Evolutionary conservation across 2,888 invertebrate genomes (phyloP).

Genomic region (Euphydryas editha): DNA sequence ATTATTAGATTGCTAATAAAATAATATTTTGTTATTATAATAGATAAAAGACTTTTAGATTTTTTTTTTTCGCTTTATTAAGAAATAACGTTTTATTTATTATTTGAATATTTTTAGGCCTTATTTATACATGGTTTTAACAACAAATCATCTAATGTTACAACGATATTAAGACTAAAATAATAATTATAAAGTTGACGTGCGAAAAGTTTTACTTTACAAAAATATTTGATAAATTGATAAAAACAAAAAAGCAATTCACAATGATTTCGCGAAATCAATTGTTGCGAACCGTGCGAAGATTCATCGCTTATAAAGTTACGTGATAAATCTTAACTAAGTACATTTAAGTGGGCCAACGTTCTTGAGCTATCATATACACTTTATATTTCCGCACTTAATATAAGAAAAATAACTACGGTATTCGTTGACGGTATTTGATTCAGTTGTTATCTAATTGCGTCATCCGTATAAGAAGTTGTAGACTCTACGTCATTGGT

Average conservation of each 20-base stretch:
- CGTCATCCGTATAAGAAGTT: conserved; percentile 54
- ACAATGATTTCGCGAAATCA: not conserved
- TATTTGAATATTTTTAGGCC: no score
- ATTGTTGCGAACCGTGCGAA: conserved; percentile 9
- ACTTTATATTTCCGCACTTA: conserved; percentile 27
- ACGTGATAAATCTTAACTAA: conserved; percentile 28
- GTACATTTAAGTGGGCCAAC: conserved; percentile 17
- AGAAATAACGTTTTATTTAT: no score
- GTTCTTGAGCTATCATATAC: conserved; percentile 18
- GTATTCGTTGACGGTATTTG: conserved; percentile 53
- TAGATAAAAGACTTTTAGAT: no score
- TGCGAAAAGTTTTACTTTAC: not conserved
- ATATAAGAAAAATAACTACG: conserved; percentile 29
- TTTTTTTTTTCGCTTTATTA: no score
- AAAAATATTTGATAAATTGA: not conserved
- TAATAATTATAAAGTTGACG: not conserved
- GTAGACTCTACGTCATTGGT: conserved; percentile 47
- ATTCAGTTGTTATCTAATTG: conserved; percentile 55
- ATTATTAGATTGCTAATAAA: no score
- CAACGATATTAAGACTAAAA: no score
- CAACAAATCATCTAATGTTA: no score
- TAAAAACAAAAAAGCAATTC: not conserved
- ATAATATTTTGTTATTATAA: no score
- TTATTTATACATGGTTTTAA: no score
- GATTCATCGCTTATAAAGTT: conserved; percentile 33